Evolutionary conservation across 2,888 invertebrate species (phyloP).

Genomic region (Adineta ricciae): DNA sequence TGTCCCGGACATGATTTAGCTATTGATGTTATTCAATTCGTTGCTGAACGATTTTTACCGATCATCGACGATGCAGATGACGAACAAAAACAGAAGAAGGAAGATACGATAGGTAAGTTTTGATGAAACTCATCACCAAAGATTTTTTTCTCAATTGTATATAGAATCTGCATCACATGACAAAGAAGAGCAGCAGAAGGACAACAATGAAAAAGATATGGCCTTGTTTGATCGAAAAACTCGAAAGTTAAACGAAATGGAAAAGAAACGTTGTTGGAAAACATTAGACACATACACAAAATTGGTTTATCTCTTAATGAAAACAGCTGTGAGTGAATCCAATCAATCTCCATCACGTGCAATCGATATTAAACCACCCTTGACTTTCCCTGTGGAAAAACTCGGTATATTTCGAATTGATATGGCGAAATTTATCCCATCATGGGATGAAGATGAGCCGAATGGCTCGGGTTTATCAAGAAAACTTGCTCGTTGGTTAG

Average conservation of each 20-base stretch:
- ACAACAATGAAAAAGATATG: background rate
- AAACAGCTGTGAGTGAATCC: background rate
- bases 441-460: background rate
- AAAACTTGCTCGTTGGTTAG: background rate
- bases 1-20: background rate
- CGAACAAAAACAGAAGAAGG: no score
- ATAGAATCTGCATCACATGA: no score
- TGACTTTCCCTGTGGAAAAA: background rate
- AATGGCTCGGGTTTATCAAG: background rate
- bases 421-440: background rate
- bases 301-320: background rate
- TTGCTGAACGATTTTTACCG: background rate
- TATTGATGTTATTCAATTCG: background rate
- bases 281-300: background rate
- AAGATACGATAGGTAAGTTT: no score
- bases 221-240: no score
- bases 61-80: background rate
- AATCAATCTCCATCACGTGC: background rate
- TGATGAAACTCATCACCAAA: no score
- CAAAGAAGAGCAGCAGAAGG: no score
- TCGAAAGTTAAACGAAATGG: background rate
- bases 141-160: no score
- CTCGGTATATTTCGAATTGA: background rate
- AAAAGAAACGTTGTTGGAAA: background rate
- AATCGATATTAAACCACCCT: background rate